Base-by-base conservation (phyloP, 35 echinoderm and acorn worm species). In the Apostichopus japonicus region DNA sequence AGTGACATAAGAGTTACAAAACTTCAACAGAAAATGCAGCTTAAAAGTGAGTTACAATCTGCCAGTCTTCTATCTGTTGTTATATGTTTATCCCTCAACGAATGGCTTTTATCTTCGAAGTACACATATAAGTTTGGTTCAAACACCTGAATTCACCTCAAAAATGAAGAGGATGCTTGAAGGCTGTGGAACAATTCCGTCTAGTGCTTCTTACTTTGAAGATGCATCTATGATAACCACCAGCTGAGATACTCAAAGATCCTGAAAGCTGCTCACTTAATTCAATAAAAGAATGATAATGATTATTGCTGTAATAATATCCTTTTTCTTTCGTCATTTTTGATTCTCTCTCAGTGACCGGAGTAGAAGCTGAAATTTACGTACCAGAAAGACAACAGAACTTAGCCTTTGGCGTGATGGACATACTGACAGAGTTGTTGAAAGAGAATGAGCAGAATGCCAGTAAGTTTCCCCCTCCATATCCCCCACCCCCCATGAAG, bases 351-450 rank as follows among this genome's bases (percentile, higher is more conserved):
- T 10, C 55, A 86, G 83, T 86, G 52, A 86, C 73, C 93, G 96
- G 96, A 90, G 90, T 90, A 19, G 86, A 90, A 53, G 90, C 90
- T 33, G 91, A 96, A 91, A 89, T 93, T 19, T 57, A 94, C 65
- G 87, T 98, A 61, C 92, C 94, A 94, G 93, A 98, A 71, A 87
- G 89, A 76, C 94, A 98, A 61, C 90, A 98, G 78, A 96, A 83
- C 10, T 77, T 96, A 56, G 94, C 96, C 13, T 98, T 98, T 88
- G 92, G 92, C 0, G 95, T 98, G 78, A 98, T 98, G 96, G 96
- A 98, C 56, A 88, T 72, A 22, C 75, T 98, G 21, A 98, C 96
- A 55, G 73, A 92, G 27, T 79, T 98, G 51, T 90, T 98, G 21
- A 90, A 95, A 71, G 92, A 94, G 6, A 98, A 96, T 61, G 72